Conservation (phyloP, 53 echinoderm and acorn worm species). For the Holothuria leucospilota region DNA sequence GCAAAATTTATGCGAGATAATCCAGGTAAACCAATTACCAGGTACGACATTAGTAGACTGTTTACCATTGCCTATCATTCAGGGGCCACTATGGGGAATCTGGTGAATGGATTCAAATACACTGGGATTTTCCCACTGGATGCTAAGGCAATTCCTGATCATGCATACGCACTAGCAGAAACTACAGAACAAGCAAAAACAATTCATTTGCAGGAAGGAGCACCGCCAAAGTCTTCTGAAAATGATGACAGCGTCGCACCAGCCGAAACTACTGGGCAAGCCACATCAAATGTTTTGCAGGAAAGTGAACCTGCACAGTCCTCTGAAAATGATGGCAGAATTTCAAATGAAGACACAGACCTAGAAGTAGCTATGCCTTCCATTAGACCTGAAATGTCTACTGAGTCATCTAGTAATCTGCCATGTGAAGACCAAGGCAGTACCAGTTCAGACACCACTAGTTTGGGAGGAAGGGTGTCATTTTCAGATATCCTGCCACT, state of each 20-base stretch:
- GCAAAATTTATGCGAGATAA: conserved; percentile 1
- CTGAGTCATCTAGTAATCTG: too few relatives aligned
- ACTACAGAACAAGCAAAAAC: conserved; percentile 24
- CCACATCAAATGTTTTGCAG: too few relatives aligned
- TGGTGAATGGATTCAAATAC: conserved; percentile 32
- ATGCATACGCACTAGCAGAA: conserved; percentile 31
- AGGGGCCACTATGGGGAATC: conserved; percentile 46
- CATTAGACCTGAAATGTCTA: too few relatives aligned
- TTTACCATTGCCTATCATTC: conserved; percentile 48
- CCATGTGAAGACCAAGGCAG: too few relatives aligned
- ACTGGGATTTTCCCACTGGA: conserved; percentile 50
- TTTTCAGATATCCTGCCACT: conserved; percentile 1
- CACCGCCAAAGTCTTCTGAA: too few relatives aligned
- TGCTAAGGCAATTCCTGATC: conserved; percentile 41
- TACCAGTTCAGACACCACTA: not conserved
- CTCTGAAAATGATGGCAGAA: too few relatives aligned
- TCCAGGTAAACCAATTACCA: conserved; percentile 55
- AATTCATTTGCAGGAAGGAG: not conserved
- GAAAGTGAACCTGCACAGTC: too few relatives aligned
- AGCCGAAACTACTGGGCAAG: too few relatives aligned
- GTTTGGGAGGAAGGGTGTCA: not conserved
- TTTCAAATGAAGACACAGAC: too few relatives aligned
- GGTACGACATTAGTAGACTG: conserved; percentile 48
- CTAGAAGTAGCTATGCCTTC: too few relatives aligned
- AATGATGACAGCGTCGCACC: too few relatives aligned